A percentile compares a stretch with the other conserved stretches of the same genome.
Conservation (phyloP, 2,113 vertebrate genomes). For the Dicrurus megarhynchus region DNA sequence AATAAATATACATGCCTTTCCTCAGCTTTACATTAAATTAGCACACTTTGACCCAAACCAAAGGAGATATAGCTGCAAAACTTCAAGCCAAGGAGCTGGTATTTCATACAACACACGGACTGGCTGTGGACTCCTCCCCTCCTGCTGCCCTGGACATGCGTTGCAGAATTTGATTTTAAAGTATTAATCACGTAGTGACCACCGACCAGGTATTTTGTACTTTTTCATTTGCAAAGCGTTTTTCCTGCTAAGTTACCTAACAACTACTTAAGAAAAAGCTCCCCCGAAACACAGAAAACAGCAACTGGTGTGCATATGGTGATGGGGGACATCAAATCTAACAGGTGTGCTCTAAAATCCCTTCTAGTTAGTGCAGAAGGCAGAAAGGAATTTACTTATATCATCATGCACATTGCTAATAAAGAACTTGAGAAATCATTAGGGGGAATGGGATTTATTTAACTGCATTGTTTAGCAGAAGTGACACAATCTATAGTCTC, state of each 20-base stretch:
- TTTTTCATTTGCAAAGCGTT: background rate
- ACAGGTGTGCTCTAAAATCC: background rate
- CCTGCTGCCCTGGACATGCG: fast-evolving
- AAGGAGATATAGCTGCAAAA: background rate
- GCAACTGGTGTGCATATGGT: background rate
- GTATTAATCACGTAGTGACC: background rate
- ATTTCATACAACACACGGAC: background rate
- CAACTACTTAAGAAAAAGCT: background rate
- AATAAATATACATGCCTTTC: background rate
- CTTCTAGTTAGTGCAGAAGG: background rate
- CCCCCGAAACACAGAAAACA: background rate
- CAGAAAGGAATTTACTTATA: background rate
- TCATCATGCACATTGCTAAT: background rate
- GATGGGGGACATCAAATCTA: background rate
- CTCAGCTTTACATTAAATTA: background rate
- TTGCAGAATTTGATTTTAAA: background rate
- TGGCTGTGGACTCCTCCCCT: background rate
- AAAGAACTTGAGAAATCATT: background rate
- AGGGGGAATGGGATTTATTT: background rate
- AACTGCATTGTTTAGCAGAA: background rate
- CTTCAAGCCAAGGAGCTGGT: background rate
- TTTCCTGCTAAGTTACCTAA: background rate
- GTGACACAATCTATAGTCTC: background rate
- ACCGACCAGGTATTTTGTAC: background rate
- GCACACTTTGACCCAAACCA: background rate